Percentiles rank a stretch among this genome's conserved stretches.
Evolutionary conservation across 2,797 vertebrate genomes (phyloP).

Genomic region (Argyrosomus regius): DNA sequence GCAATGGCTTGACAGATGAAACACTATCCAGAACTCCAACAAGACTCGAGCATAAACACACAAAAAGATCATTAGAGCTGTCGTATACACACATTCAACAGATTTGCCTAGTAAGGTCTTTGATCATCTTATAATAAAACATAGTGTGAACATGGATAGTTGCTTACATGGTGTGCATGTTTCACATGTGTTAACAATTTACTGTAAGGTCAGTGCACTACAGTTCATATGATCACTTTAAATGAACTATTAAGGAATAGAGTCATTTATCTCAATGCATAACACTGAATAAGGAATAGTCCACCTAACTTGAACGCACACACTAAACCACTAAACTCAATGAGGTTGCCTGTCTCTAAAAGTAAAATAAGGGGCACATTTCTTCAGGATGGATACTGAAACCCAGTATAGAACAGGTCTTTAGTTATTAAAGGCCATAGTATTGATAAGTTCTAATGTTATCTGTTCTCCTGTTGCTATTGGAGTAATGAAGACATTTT

Average conservation of each 20-base stretch:
- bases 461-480: too few relatives aligned
- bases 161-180: too few relatives aligned
- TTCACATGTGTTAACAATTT: not conserved
- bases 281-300: not conserved
- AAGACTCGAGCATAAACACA: constrained; percentile 11
- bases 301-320: not conserved
- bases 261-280: not conserved
- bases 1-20: constrained; percentile 7
- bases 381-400: too few relatives aligned
- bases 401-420: too few relatives aligned
- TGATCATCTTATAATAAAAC: too few relatives aligned
- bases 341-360: not conserved
- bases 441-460: too few relatives aligned
- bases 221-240: constrained; percentile 1
- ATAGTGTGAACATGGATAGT: too few relatives aligned
- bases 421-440: too few relatives aligned
- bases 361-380: not conserved
- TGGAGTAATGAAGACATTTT: too few relatives aligned
- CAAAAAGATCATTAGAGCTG: constrained; percentile 10
- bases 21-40: constrained; percentile 21
- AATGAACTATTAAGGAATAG: not conserved
- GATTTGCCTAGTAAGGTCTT: too few relatives aligned
- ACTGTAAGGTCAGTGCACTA: not conserved
- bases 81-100: not conserved
- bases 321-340: not conserved